These are phyloP conservation scores for Geotrypetes seraphini DNA, from an alignment of 2,797 vertebrate species.

Conservation along the genomic window DNA sequence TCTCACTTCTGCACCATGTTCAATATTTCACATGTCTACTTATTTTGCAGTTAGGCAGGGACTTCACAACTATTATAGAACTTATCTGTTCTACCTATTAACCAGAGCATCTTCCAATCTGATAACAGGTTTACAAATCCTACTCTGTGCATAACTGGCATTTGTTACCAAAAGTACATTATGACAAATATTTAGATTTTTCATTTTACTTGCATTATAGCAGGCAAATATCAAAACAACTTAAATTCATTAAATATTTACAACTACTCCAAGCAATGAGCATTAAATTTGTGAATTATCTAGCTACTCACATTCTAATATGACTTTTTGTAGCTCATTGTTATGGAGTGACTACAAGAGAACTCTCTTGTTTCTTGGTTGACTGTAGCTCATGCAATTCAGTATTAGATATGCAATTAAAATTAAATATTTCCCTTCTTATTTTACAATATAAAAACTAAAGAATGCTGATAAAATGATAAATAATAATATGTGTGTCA, in stretches of 20 bases:
- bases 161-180: constrained; percentile 20
- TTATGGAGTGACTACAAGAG: too few species aligned
- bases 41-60: constrained; percentile 46
- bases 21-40: constrained; percentile 42
- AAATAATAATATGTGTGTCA: too few species aligned
- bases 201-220: constrained; percentile 11
- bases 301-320: too few species aligned
- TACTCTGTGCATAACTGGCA: constrained; percentile 39
- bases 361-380: too few species aligned
- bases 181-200: constrained; percentile 19
- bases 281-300: constrained; percentile 3
- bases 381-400: too few species aligned
- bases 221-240: constrained; percentile 15
- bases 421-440: too few species aligned
- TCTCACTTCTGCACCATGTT: constrained; percentile 28
- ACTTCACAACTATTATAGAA: constrained; percentile 51
- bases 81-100: constrained; percentile 49
- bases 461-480: too few species aligned
- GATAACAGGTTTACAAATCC: constrained; percentile 55
- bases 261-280: constrained; percentile 10
- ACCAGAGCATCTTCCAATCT: constrained; percentile 47
- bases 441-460: too few species aligned
- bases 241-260: constrained; percentile 12
- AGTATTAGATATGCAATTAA: too few species aligned
- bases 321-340: too few species aligned